Evolutionary conservation across 2,888 invertebrate species (phyloP).

Genomic region (Cataglyphis livida): DNA sequence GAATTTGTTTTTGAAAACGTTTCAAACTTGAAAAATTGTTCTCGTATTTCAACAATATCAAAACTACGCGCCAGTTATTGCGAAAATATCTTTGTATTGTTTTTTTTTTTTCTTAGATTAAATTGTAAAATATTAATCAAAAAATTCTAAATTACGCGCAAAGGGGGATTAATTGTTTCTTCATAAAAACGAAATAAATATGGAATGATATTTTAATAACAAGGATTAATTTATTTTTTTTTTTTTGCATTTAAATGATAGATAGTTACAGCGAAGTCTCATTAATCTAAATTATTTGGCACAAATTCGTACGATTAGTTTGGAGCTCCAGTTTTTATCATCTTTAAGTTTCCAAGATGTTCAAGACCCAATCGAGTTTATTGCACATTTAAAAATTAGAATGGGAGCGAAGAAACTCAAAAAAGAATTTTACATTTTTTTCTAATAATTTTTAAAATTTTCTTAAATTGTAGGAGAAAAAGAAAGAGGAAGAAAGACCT

Average conservation of each 20-base stretch:
- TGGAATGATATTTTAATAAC: not conserved
- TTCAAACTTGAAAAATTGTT: not conserved
- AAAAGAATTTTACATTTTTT: not conserved
- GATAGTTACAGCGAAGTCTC: not conserved
- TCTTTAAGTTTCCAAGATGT: not conserved
- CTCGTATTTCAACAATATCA: not conserved
- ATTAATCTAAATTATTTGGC: not conserved
- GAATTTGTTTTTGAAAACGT: constrained; percentile 11
- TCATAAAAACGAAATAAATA: not conserved
- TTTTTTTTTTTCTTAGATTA: not conserved
- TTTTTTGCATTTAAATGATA: not conserved
- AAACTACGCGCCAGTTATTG: not conserved
- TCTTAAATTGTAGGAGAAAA: not conserved
- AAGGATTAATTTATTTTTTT: not conserved
- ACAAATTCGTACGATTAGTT: not conserved
- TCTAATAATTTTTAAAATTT: not conserved
- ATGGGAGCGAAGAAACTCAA: not conserved
- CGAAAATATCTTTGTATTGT: not conserved
- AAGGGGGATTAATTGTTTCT: not conserved
- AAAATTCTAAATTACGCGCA: not conserved
- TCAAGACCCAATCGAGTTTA: not conserved
- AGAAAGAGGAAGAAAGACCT: not conserved
- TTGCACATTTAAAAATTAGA: constrained; percentile 38
- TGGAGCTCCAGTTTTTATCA: not conserved
- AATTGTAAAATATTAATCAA: not conserved